Evolutionary conservation across 1,140 invertebrate species (phyloP).

Genomic region (Oscheius sp.): DNA sequence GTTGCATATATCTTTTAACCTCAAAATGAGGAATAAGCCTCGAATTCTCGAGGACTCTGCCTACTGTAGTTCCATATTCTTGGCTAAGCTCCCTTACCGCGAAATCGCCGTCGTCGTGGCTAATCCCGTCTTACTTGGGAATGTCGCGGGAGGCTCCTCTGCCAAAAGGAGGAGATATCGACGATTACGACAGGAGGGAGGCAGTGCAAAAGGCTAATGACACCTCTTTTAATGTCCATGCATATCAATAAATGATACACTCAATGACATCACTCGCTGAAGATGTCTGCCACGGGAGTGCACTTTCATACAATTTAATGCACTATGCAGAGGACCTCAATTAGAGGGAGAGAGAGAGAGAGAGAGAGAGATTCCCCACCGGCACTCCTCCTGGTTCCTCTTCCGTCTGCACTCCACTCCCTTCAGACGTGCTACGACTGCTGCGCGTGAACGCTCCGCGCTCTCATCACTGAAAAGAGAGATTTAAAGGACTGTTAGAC

Average conservation of each 20-base stretch:
- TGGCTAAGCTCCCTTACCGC: no score
- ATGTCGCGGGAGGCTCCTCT: no score
- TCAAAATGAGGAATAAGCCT: no score
- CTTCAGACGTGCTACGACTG: slow-evolving; percentile 17
- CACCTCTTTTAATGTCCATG: background rate
- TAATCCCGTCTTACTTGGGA: no score
- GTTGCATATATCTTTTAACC: no score
- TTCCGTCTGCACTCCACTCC: slow-evolving; percentile 1
- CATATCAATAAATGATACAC: background rate
- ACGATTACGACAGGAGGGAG: no score
- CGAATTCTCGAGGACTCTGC: no score
- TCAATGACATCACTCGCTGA: background rate
- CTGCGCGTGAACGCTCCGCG: slow-evolving; percentile 11
- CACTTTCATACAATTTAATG: background rate
- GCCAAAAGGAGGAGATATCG: no score
- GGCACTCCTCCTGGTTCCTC: slow-evolving; percentile 7
- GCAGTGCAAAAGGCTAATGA: background rate
- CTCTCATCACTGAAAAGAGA: slow-evolving; percentile 15
- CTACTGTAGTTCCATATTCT: no score
- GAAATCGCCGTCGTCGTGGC: no score
- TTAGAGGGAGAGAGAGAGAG: background rate
- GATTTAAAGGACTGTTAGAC: no score
- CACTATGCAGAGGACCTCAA: no score
- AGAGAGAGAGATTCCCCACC: background rate
- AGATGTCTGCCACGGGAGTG: background rate